phyloP scores from a whole-genome alignment of 2,113 vertebrate genomes.

The Mormyrus iriodes region DNA sequence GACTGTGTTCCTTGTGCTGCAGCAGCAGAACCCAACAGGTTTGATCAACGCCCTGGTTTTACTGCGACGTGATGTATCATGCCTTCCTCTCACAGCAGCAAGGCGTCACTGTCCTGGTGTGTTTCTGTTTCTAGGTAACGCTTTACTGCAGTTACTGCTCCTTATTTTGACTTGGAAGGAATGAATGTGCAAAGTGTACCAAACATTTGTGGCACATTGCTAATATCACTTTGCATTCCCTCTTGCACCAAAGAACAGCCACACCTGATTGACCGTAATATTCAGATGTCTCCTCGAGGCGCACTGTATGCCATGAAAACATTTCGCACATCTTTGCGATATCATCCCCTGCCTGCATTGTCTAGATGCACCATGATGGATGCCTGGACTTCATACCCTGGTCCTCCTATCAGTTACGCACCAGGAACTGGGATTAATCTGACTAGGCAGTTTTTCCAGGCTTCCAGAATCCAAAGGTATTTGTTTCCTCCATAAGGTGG shows the following conservation, averaged over 20 bases:
- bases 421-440: background rate
- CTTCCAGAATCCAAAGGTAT: background rate
- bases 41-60: background rate
- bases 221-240: background rate
- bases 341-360: background rate
- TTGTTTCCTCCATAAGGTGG: background rate
- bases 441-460: background rate
- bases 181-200: background rate
- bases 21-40: background rate
- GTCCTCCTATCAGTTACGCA: background rate
- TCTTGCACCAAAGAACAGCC: background rate
- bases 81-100: background rate
- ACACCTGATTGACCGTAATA: background rate
- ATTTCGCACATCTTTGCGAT: background rate
- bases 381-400: background rate
- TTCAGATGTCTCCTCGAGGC: background rate
- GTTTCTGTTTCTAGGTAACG: background rate
- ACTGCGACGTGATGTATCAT: background rate
- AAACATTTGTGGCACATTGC: background rate
- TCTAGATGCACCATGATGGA: background rate
- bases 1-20: background rate
- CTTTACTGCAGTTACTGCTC: background rate
- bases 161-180: background rate
- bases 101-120: background rate
- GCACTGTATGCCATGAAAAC: background rate